Evolutionary conservation across 2,113 vertebrate genomes (phyloP), one percentile per base, ranked within the genome.

Genomic region (Smithornis capensis): DNA sequence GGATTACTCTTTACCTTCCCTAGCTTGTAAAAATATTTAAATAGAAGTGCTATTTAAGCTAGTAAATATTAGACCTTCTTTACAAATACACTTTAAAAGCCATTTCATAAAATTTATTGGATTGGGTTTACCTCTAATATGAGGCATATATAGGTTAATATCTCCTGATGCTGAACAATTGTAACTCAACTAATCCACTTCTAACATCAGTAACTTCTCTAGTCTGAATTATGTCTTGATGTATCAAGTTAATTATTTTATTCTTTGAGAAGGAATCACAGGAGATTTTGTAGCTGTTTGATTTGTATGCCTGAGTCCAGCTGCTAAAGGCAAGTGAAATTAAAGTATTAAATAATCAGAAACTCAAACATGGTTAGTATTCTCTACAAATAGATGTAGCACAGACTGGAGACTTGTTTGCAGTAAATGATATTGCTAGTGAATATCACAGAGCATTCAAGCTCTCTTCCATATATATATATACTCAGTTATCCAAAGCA

Each of bases 51-150:
- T 62, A 33, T 83, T 90, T 89, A 78, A 87, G 53, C 77, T 53
- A 74, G 55, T 64, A 97, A 94, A 87, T 94, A 79, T 81, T 94
- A 95, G 50, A 47, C 18, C 31, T 88, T 88, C 79, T 69, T 92
- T 73, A 83, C 37, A 75, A 85, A 89, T 87, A 31, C 14, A 84
- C 45, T 38, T 83, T 52, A 74, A 82, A 90, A 96, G 55, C 27
- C 19, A 31, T 82, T 90, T 87, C 17, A 59, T 62, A 63, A 49
- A 69, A 68, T 86, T 24, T 90, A 82, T 89, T 12, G 3, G n/a
- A 37, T 56, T 89, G 52, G 71, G 33, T 87, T 96, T 87, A 45
- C 23, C 21, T 84, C 56, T 90, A 83, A 52, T 81, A 64, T 74
- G 60, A 68, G 63, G 38, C 29, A 74, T 76, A 84, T 75, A 38